A percentile compares a stretch with the other conserved stretches of the same genome.
These are phyloP conservation scores for Belgica antarctica DNA, from an alignment of 2,888 invertebrate species.

Conservation along the genomic window DNA sequence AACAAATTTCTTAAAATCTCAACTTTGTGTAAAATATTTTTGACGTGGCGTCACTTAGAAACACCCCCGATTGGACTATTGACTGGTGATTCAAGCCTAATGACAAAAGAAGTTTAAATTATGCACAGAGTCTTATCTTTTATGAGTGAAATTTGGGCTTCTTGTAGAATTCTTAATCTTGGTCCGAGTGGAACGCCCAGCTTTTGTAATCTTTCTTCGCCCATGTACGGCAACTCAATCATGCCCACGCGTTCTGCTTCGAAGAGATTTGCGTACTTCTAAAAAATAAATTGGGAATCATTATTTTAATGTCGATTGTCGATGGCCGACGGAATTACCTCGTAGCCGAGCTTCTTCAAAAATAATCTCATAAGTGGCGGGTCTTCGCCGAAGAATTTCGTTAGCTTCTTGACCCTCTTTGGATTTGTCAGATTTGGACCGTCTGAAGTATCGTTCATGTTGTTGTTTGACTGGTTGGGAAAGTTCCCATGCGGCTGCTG, in stretches of 20 bases:
- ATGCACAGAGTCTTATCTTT: conserved; percentile 63
- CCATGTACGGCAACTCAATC: conserved; percentile 85
- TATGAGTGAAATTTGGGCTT: conserved; percentile 68
- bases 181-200: conserved; percentile 90
- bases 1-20: too few species aligned
- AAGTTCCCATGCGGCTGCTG: conserved; percentile 58
- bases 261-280: conserved; percentile 84
- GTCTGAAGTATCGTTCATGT: conserved; percentile 58
- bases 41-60: not conserved
- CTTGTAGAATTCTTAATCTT: conserved; percentile 80
- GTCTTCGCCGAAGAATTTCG: conserved; percentile 92
- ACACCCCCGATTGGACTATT: not conserved
- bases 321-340: too few species aligned
- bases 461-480: conserved; percentile 58
- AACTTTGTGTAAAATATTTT: not conserved
- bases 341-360: conserved; percentile 86
- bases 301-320: not conserved
- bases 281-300: conserved; percentile 47
- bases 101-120: conserved; percentile 54
- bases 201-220: conserved; percentile 81
- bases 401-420: conserved; percentile 79
- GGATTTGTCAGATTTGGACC: conserved; percentile 79
- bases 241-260: conserved; percentile 86
- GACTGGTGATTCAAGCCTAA: not conserved
- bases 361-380: conserved; percentile 86